Base-by-base conservation (phyloP, 1,140 invertebrate genomes). In the Elysia chlorotica region DNA sequence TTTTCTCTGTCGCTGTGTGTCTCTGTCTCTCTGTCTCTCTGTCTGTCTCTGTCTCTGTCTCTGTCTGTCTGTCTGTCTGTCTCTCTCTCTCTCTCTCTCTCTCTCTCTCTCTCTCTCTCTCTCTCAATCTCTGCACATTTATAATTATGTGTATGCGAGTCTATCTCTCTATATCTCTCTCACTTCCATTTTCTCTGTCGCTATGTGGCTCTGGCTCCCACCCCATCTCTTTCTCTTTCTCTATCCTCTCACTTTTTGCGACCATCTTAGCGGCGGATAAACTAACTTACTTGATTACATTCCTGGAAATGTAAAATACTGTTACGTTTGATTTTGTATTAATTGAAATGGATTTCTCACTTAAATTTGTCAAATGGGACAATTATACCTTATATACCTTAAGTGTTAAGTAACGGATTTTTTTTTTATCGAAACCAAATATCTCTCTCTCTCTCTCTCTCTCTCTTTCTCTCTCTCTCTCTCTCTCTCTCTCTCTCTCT, bases 161-260 rank as follows among this genome's bases (percentile, higher is more conserved):
- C 1, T 59, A 35, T 56, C 48, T 69, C n/a, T 57, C 48, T 69
- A 2, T 69, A 19, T 56, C 23, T 69, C 28, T 69, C 3, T 69
- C 28, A 35, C 5, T 69, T 17, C 37, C 3, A 17, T 28, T 63
- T 3, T 71, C 5, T 63, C 38, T 62, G 35, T 38, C 23, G 21
- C 1, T 36, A 25, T 62, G 3, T 63, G 21, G 37, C 30, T 71
- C 69, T 62, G 25, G 33, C 36, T 63, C 61, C 33, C 19, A 62
- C 93, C 95, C 91, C 92, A 94, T 1, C 93, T 92, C n/a, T 95
- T 95, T 78, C 95, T 94, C 38, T 31, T 35, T 41, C 36, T 62
- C 56, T 53, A n/a, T 65, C 31, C 21, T 21, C 53, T 25, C n/a
- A n/a, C n/a, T n/a, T n/a, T n/a, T n/a, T n/a, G n/a, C n/a, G n/a